A percentile compares a stretch with the other conserved stretches of the same genome.
Evolutionary conservation across 92 coral and sea anemone species (phyloP).

Genomic region (Isaurus tuberculatus): DNA sequence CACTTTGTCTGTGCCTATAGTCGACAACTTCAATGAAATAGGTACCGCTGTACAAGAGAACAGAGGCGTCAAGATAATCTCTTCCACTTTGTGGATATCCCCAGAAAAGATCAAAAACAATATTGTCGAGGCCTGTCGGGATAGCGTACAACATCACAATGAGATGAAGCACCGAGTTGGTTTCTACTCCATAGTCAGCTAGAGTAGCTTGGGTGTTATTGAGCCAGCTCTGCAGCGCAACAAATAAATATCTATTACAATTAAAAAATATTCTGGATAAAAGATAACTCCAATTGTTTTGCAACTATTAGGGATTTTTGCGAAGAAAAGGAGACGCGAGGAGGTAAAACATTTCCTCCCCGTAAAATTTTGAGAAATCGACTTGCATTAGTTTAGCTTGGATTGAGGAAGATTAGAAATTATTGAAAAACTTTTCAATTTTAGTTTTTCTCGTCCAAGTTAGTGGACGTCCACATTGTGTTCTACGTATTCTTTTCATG

Average conservation of each 20-base stretch:
- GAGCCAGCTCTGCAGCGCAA: conserved; percentile 32
- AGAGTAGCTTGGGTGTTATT: conserved; percentile 54
- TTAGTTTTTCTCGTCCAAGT: no score
- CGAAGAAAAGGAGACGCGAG: neutral
- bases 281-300: neutral
- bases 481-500: no score
- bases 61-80: conserved; percentile 91
- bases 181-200: conserved; percentile 77
- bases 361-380: no score
- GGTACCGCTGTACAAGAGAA: conserved; percentile 77
- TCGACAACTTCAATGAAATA: conserved; percentile 70
- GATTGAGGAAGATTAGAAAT: no score
- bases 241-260: neutral
- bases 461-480: no score
- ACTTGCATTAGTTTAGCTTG: no score
- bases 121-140: conserved; percentile 81
- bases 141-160: conserved; percentile 87
- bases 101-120: conserved; percentile 93
- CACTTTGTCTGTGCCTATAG: neutral
- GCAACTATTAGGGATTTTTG: neutral
- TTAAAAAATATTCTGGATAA: neutral
- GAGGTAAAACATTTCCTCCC: no score
- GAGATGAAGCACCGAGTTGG: conserved; percentile 80
- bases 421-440: no score
- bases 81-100: conserved; percentile 72